These are phyloP conservation scores for Sula dactylatra DNA, from an alignment of 2,113 vertebrate genomes.

Conservation along the genomic window DNA sequence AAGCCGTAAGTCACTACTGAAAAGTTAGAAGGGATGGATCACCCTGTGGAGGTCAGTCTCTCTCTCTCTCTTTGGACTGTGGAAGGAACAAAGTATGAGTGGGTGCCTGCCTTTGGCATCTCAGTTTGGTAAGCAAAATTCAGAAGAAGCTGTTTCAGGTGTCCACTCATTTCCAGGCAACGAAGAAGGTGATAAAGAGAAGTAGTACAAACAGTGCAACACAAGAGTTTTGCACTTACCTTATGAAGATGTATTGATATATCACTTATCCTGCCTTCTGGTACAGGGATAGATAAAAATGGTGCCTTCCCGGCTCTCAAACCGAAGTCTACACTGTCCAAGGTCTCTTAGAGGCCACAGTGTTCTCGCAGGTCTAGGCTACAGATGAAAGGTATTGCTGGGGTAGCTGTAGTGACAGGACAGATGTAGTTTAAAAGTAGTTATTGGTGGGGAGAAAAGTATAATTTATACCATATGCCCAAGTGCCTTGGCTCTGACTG, in stretches of 20 bases:
- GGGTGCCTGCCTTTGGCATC: neutral
- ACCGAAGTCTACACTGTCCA: accelerated
- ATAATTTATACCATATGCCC: neutral
- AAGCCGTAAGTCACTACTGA: neutral
- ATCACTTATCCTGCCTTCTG: neutral
- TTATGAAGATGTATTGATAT: neutral
- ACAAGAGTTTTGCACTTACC: neutral
- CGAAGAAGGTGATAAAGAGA: neutral
- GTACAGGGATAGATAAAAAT: neutral
- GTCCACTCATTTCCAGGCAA: neutral
- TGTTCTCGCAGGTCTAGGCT: neutral
- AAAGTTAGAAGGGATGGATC: neutral
- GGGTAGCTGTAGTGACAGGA: neutral
- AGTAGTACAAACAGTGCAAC: neutral
- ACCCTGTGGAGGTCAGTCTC: neutral
- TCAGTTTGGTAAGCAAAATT: neutral
- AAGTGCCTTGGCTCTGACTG: neutral
- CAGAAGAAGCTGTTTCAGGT: neutral
- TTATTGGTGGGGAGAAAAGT: neutral
- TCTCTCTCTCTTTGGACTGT: neutral
- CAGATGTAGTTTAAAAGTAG: neutral
- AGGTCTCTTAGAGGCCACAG: neutral
- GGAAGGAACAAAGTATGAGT: neutral
- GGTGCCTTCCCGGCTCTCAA: neutral
- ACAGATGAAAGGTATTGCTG: neutral